Base-by-base conservation (phyloP, 1,140 invertebrate species). In the Wiebesia pumilae region DNA sequence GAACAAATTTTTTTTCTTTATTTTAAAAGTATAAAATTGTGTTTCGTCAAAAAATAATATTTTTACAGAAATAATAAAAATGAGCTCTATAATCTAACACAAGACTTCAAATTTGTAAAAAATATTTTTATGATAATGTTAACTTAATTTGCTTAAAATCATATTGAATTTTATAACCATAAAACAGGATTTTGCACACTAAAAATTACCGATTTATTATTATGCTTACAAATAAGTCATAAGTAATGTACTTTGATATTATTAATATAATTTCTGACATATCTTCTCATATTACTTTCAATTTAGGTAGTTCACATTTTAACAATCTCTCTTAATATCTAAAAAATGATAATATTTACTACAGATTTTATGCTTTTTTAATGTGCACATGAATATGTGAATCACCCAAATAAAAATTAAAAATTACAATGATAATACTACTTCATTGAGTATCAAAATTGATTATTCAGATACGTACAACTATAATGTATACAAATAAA, bases 401-500 rank as follows among this genome's bases (percentile, higher is more conserved):
- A 54, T 24, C 4, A 38, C 24, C 0, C 78, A 62, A 38, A 38
- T 27, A 40, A 62, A 80, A 62, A 30, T 14, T 19, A 35, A 79
- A 65, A 81, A 81, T 19, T 24, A 65, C 35, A 58, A 81, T n/a
- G 12, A 43, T 67, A 19, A 75, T 75, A 77, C 21, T 79, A 54
- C 14, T 43, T 71, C 19, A 77, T 51, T 81, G n/a, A 81, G 54
- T 86, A 75, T 86, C 58, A 86, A 86, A 65, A n/a, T 77, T 19
- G 6, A 75, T 62, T 80, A 38, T 77, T n/a, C 16, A 83, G 10
- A 79, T 62, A 54, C 33, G 35, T 67, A n/a, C 10, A 69, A 6
- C 38, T 82, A 69, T 69, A 69, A 82, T 67, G 40, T 62, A 19
- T 83, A 87, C 27, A 83, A 78, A 79, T 78, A 79, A 83, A 87